phyloP scores from a whole-genome alignment of 2,888 invertebrate genomes.

The Cantharis nigra region DNA sequence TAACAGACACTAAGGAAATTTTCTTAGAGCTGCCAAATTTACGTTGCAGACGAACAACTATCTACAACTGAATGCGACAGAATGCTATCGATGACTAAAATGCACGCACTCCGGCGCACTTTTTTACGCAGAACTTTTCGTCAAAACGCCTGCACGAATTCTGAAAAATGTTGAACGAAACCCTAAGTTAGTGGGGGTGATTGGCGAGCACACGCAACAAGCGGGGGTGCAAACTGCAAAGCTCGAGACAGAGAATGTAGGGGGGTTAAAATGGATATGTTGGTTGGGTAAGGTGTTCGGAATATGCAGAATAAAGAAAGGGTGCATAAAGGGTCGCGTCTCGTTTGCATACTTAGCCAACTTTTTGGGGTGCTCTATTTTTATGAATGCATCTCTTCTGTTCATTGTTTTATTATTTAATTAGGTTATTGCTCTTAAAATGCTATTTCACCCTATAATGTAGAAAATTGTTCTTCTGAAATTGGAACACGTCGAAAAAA shows the following conservation, averaged over 20 bases:
- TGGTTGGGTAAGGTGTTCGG: constrained; percentile 49
- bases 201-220: constrained; percentile 49
- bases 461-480: background rate
- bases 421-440: background rate
- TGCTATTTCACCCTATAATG: background rate
- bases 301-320: constrained; percentile 36
- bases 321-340: constrained; percentile 36
- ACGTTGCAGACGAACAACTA: constrained; percentile 24
- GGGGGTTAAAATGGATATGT: constrained; percentile 36
- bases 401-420: background rate
- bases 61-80: constrained; percentile 24
- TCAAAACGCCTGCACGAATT: constrained; percentile 54
- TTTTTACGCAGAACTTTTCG: constrained; percentile 29
- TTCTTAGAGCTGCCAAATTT: constrained; percentile 17
- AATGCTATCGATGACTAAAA: constrained; percentile 32
- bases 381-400: background rate
- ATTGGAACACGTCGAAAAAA: background rate
- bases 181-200: constrained; percentile 50
- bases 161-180: constrained; percentile 54
- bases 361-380: constrained; percentile 12
- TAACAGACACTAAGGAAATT: constrained; percentile 2
- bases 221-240: constrained; percentile 45
- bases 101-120: constrained; percentile 38
- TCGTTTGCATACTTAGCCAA: constrained; percentile 24
- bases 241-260: constrained; percentile 37